Base-by-base conservation (phyloP, 2,888 invertebrate genomes). In the Glyphotaelius pellucidus region DNA sequence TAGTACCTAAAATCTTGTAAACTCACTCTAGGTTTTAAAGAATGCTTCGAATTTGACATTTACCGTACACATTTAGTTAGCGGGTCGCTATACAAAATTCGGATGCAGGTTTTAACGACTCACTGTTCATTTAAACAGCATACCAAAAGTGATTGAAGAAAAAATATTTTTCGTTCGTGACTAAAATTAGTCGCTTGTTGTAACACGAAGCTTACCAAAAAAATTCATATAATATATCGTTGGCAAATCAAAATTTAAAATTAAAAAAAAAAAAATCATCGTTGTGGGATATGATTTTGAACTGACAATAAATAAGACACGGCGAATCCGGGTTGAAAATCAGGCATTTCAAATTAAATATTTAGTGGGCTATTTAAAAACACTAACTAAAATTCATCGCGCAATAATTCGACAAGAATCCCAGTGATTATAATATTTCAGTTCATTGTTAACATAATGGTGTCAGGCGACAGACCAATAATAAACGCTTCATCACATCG, bases 401-500 rank as follows among this genome's bases (percentile, higher is more conserved):
- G 9, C n/a, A 67, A 67, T 67, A 67, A 67, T 67, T 67, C 7
- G 67, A 67, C 67, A 67, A 67, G 67, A 67, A 67, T 67, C 25
- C 25, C 67, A 67, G 67, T 67, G 67, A 67, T 67, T 67, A n/a
- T n/a, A 67, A 67, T 67, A 67, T 67, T 25, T 67, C 67, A 67
- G 67, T 67, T 67, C 67, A 67, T 67, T 67, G 67, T 67, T 67
- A 67, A 67, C 67, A 67, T 67, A 67, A 67, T 67, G 67, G 67
- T 67, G 67, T 67, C 67, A 25, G 25, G 83, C 35, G 83, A 83
- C 83, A 83, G 83, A 35, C 83, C 25, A 83, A 90, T 52, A 90
- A 47, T 67, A 67, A 67, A 67, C 67, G 67, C 25, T 67, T 67
- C 67, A 67, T 67, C 67, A 67, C 67, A n/a, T 67, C 67, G 25